Percentiles rank a stretch among this genome's conserved stretches.
Evolutionary conservation across 2,113 vertebrate genomes (phyloP).

Genomic region (Felis catus): F.catus_Fca126_mat1.0 CM031416.1:57109501-57110000

Average conservation of each 20-base stretch:
- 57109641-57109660: neutral
- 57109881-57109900: conserved; percentile 16
- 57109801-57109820: conserved; percentile 5
- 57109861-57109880: conserved; percentile 23
- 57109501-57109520: neutral
- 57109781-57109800: conserved; percentile 21
- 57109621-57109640: conserved; percentile 33
- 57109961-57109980: conserved; percentile 12
- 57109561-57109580: neutral
- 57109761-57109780: neutral
- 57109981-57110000: neutral
- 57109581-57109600: neutral
- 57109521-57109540: neutral
- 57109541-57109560: neutral
- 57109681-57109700: neutral
- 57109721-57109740: neutral
- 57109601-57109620: neutral
- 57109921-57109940: neutral
- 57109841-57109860: neutral
- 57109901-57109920: neutral
- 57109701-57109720: neutral
- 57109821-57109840: conserved; percentile 49
- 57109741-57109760: conserved; percentile 9
- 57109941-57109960: neutral
- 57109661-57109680: neutral